phyloP scores from a whole-genome alignment of 2,888 invertebrate species.

The Tachina lurida region DNA sequence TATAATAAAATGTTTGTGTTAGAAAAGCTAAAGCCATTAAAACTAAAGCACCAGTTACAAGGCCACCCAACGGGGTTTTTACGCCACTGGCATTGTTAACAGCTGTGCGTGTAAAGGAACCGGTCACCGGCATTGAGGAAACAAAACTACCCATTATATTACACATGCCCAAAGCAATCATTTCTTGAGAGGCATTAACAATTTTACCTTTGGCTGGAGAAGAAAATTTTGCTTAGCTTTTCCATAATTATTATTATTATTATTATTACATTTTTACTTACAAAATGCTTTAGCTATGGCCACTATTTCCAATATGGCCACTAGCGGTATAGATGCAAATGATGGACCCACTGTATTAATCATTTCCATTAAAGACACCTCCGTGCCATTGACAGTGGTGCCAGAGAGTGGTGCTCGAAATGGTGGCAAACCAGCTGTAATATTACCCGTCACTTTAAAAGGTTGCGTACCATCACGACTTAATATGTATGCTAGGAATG shows the following conservation, averaged over 20 bases:
- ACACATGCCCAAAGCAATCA: conserved; percentile 92
- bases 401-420: conserved; percentile 88
- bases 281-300: conserved; percentile 92
- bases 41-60: conserved; percentile 90
- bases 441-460: conserved; percentile 88
- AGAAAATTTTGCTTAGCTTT: conserved; percentile 38
- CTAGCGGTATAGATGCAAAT: conserved; percentile 87
- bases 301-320: conserved; percentile 89
- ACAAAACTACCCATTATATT: conserved; percentile 93
- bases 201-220: conserved; percentile 88
- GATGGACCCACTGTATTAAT: conserved; percentile 86
- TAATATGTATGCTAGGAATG: conserved; percentile 86
- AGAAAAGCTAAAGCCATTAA: conserved; percentile 91
- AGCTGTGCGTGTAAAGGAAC: conserved; percentile 94
- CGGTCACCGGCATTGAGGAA: conserved; percentile 93
- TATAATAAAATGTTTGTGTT: conserved; percentile 92
- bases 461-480: conserved; percentile 84
- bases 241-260: not conserved
- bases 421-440: conserved; percentile 88
- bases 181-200: conserved; percentile 94
- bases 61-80: conserved; percentile 91
- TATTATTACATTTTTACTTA: conserved; percentile 80
- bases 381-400: conserved; percentile 85
- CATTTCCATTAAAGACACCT: conserved; percentile 86
- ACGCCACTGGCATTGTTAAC: conserved; percentile 96